Base-by-base conservation (phyloP, 1,140 invertebrate species). In the Drosophila pseudoobscura region DNA sequence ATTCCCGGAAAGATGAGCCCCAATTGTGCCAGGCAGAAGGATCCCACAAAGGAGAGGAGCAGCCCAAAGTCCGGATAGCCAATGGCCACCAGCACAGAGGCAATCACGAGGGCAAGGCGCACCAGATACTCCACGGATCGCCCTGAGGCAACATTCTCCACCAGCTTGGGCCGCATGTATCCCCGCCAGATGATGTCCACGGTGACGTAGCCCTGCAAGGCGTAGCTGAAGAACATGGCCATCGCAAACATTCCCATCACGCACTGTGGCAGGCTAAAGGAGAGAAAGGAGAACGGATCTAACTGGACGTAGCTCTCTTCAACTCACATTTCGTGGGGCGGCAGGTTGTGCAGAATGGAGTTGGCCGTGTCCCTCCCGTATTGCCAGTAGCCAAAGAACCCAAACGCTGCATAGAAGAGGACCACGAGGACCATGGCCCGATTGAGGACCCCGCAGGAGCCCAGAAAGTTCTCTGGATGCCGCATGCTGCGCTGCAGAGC, bases 21-120 rank as follows among this genome's bases (percentile, higher is more conserved):
- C 62, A 83, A 20, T 24, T 83, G 80, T 22, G 80, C 75, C 51
- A 83, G 39, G 9, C 79, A 83, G 49, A 83, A 83, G 5, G 80
- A 78, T 7, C 80, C 80, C 13, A 83, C 75, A 0, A 83, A 46
- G 9, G 80, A 57, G 6, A 83, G 71, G 3, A 83, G 26, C 2
- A 83, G 15, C 0, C 65, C 66, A 39, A 83, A 83, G 17, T 83
- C 66, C 0, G 80, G 80, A 47, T 49, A 83, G 11, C 47, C 59
- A 5, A 83, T 83, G n/a, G 71, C 80, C 46, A 74, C 64, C 7
- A 83, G 75, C 1, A 84, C 75, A 0, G 79, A 78, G 9, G 62
- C 80, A 20, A 83, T 52, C 0, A 78, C 80, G 52, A 83, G 35
- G 39, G 80, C 75, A 8, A 78, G 69, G 4, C 75, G 61, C 6